Evolutionary conservation across 2,797 vertebrate genomes (phyloP).

Genomic region (Manis pentadactyla): DNA sequence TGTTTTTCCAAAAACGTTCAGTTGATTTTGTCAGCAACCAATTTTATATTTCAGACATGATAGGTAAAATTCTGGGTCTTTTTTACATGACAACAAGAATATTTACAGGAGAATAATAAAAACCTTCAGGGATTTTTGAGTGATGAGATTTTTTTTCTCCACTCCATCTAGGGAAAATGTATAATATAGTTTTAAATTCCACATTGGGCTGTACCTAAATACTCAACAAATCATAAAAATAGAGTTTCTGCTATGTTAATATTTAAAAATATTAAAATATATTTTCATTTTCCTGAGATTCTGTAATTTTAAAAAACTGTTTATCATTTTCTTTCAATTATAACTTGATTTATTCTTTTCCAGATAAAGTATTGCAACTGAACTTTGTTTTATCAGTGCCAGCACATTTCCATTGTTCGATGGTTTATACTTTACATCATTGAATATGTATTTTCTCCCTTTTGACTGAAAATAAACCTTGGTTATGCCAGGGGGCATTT

Average conservation of each 20-base stretch:
- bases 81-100: neutral
- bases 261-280: neutral
- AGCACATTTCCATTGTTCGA: neutral
- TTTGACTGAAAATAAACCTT: neutral
- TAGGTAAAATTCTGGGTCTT: neutral
- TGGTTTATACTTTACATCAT: neutral
- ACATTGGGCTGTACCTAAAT: neutral
- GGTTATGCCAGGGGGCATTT: neutral
- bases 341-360: neutral
- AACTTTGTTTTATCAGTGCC: neutral
- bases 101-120: neutral
- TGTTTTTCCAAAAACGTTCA: constrained; percentile 1
- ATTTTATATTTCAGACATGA: constrained; percentile 24
- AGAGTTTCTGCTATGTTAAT: neutral
- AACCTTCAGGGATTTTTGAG: neutral
- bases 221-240: neutral
- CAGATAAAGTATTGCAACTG: neutral
- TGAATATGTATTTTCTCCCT: neutral
- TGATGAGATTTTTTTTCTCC: neutral
- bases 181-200: neutral
- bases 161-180: neutral
- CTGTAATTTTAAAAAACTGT: neutral
- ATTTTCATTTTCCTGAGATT: neutral
- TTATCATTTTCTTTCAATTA: neutral
- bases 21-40: neutral